Evolutionary conservation across 1,140 invertebrate genomes (phyloP), one percentile per base, ranked within the genome.

Genomic region (Penaeus indicus): DNA sequence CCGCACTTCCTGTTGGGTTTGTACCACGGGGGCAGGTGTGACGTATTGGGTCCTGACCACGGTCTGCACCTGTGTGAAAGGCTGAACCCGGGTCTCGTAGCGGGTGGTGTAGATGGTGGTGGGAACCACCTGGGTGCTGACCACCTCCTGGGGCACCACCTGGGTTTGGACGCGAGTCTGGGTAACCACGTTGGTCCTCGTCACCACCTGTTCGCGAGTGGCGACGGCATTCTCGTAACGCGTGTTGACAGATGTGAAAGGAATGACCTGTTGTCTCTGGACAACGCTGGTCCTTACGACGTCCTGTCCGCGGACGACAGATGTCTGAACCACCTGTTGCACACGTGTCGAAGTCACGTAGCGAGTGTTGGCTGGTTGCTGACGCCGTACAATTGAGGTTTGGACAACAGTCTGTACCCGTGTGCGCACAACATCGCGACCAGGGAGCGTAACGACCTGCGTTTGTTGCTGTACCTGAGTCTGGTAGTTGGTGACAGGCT

Each of bases 11-110:
- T 82, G 60, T 3, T 22, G 67, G 69, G 86, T 88, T 54, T 77
- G 64, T 62, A 77, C 32, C n/a, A 88, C 80, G 25, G 86, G 86
- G 67, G 64, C 60, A 11, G 79, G 79, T 11, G 86, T 88, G 54
- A 83, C 67, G 47, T 88, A 83, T 60, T 83, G 86, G 80, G 86
- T 88, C 80, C 63, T 47, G 47, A 88, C 79, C n/a, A 82, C 81
- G 18, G 86, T 88, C 80, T 88, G 86, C 16, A 88, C 81, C 80
- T 77, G 86, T 75, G 86, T 88, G 80, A 88, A 88, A 67, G 86
- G 67, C 60, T 88, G 86, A 5, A 88, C 80, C n/a, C 81, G 25
- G 27, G 86, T 88, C 84, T 85, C 61, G 25, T 83, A 88, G 54
- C 38, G 25, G 80, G 86, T 88, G 32, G 79, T 82, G 67, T 82